Evolutionary conservation across 2,113 vertebrate species (phyloP).

Genomic region (Rhinoderma darwinii): DNA sequence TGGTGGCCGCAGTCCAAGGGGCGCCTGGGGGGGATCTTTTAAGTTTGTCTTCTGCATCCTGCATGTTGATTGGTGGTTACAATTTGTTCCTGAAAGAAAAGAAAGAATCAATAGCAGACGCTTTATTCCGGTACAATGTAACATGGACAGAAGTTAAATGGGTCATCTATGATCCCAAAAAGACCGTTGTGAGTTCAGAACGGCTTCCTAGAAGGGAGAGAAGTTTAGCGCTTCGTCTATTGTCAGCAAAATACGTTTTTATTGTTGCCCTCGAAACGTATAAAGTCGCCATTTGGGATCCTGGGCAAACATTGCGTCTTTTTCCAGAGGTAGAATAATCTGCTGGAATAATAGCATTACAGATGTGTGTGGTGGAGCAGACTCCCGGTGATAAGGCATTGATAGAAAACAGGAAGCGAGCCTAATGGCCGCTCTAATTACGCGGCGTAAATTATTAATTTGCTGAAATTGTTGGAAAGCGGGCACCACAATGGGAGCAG

Average conservation of each 20-base stretch:
- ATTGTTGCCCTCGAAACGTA: neutral
- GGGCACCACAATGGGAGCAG: conserved; percentile 63
- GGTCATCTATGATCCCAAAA: neutral
- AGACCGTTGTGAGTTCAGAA: neutral
- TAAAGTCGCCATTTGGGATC: neutral
- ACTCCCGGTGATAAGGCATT: conserved; percentile 64
- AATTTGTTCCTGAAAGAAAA: neutral
- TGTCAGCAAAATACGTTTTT: neutral
- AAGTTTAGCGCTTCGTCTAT: neutral
- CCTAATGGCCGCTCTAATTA: conserved; percentile 79
- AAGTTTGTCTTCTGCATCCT: neutral
- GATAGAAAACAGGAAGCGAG: conserved; percentile 75
- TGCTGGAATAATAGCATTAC: neutral
- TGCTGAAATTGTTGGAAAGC: conserved; percentile 79
- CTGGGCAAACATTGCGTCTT: neutral
- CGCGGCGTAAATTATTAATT: conserved; percentile 83
- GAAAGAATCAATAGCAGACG: neutral
- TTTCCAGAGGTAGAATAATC: neutral
- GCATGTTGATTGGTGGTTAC: neutral
- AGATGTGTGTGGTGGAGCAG: conserved; percentile 5
- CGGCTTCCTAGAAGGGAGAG: neutral
- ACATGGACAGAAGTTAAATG: neutral
- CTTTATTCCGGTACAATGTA: neutral
- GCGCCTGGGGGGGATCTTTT: neutral
- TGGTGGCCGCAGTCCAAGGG: too few relatives aligned